A percentile compares a stretch with the other conserved stretches of the same genome.
phyloP scores from a whole-genome alignment of 2,113 vertebrate genomes.

The Eira barbara region DNA sequence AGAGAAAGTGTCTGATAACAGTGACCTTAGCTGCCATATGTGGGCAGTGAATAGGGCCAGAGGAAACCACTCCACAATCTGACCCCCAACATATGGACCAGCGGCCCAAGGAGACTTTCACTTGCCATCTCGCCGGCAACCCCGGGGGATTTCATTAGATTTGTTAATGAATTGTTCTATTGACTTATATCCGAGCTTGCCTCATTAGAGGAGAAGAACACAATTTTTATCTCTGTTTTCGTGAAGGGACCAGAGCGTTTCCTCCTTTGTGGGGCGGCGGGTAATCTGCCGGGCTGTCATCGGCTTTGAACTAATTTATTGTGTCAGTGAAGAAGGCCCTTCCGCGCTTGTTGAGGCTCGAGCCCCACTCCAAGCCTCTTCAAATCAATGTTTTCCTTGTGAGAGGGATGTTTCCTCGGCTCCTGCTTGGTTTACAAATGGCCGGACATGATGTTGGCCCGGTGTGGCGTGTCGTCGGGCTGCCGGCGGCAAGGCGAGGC shows the following conservation, averaged over 20 bases:
- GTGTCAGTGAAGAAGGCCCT: constrained; percentile 92
- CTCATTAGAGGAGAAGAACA: constrained; percentile 96
- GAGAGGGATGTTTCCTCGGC: constrained; percentile 88
- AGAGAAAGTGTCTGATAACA: constrained; percentile 92
- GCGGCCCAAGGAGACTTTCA: constrained; percentile 89
- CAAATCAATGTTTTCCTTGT: constrained; percentile 89
- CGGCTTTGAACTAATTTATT: constrained; percentile 92
- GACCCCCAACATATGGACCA: constrained; percentile 98
- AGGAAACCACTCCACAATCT: constrained; percentile 92
- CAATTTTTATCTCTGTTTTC: constrained; percentile 87
- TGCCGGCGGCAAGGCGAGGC: constrained; percentile 84
- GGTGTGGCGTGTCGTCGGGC: constrained; percentile 85
- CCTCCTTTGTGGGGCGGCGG: constrained; percentile 90
- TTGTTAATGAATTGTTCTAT: constrained; percentile 99
- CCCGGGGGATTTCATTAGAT: constrained; percentile 94
- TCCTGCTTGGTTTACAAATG: constrained; percentile 94
- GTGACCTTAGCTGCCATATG: constrained; percentile 96
- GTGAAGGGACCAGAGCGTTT: constrained; percentile 84
- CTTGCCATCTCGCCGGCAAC: constrained; percentile 88
- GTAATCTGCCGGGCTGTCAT: constrained; percentile 93
- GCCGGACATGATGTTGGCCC: constrained; percentile 90
- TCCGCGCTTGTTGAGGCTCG: constrained; percentile 87
- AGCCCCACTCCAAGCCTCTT: constrained; percentile 87
- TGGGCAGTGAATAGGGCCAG: constrained; percentile 94
- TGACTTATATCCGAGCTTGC: constrained; percentile 97